Base-by-base conservation (phyloP, 2,113 vertebrate genomes). In the Leucopsar rothschildi region DNA sequence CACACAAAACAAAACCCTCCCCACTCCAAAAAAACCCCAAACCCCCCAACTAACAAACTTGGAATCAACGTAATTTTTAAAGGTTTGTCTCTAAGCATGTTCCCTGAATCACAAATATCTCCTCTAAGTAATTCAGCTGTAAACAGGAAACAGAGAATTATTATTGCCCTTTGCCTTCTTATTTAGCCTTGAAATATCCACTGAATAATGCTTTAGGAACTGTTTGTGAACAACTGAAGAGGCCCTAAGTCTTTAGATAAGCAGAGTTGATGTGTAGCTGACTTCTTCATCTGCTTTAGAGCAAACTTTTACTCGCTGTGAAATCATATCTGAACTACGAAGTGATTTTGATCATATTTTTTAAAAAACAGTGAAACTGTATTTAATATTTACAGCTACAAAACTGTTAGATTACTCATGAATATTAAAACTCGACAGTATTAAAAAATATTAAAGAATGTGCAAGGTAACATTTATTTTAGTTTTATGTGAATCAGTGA, bases 241-340 rank as follows among this genome's bases (percentile, higher is more conserved):
- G 17, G 37, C 35, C 12, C 28, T 33, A 57, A 76, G 35, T 87
- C 79, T 87, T 63, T 5, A 77, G 35, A 70, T 53, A 50, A 15
- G 10, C 19, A 87, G 22, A 92, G 6, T 39, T 63, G 77, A 86
- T 86, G 83, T 6, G 42, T 89, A 96, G 96, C 97, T 97, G 84
- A 98, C 97, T 98, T 98, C 97, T 92, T 97, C 73, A 63, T 97
- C 96, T 84, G 96, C 79, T 64, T 95, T 87, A 61, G 95, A 94
- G 69, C 97, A 86, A 96, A 92, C 88, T 66, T 91, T 96, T 89
- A 94, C 90, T 96, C 97, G 97, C 61, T 97, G 96, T 65, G 97
- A 97, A 93, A 92, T 72, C 4, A 59, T 47, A 88, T 94, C 98
- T 98, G 93, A 81, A 98, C 97, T 37, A 96, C 27, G 71, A 97